Percentiles rank a stretch among this genome's conserved stretches.
phyloP scores from a whole-genome alignment of 1,140 invertebrate genomes.

The Trichonephila clavata region DNA sequence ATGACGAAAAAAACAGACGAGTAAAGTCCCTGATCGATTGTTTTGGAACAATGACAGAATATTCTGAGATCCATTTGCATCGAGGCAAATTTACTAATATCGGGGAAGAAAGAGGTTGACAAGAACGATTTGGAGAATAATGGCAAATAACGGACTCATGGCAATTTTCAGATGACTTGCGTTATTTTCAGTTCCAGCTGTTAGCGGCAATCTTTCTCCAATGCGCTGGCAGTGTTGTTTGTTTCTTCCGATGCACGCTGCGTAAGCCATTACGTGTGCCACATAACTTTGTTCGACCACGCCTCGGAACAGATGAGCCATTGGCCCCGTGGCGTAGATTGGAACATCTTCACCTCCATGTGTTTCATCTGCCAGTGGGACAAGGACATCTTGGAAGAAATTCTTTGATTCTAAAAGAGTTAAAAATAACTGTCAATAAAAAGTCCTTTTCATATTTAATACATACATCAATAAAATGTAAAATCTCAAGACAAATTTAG shows the following conservation, averaged over 20 bases:
- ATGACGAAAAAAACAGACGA: neutral
- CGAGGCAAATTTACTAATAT: neutral
- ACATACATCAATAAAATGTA: too few relatives aligned
- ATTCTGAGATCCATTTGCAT: neutral
- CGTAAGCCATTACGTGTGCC: conserved; percentile 88
- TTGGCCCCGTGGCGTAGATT: conserved; percentile 86
- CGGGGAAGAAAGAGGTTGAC: neutral
- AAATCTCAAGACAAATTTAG: too few relatives aligned
- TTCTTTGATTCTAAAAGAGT: conserved; percentile 56
- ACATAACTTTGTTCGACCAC: conserved; percentile 96
- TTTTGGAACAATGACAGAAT: neutral
- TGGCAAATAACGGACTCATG: neutral
- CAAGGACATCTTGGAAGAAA: conserved; percentile 70
- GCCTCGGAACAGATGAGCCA: conserved; percentile 92
- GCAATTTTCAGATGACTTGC: neutral
- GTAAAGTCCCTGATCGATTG: neutral
- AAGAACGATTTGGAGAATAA: neutral
- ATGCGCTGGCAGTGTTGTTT: conserved; percentile 73
- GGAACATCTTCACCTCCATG: conserved; percentile 92
- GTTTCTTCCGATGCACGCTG: conserved; percentile 81
- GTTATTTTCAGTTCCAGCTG: neutral
- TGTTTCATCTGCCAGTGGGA: conserved; percentile 78
- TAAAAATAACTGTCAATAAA: too few relatives aligned
- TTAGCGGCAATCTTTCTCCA: conserved; percentile 52
- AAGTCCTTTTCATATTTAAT: too few relatives aligned